Percentiles rank a stretch among this genome's conserved stretches.
These are phyloP conservation scores for Therioaphis trifolii DNA, from an alignment of 2,888 invertebrate species.

Conservation along the genomic window DNA sequence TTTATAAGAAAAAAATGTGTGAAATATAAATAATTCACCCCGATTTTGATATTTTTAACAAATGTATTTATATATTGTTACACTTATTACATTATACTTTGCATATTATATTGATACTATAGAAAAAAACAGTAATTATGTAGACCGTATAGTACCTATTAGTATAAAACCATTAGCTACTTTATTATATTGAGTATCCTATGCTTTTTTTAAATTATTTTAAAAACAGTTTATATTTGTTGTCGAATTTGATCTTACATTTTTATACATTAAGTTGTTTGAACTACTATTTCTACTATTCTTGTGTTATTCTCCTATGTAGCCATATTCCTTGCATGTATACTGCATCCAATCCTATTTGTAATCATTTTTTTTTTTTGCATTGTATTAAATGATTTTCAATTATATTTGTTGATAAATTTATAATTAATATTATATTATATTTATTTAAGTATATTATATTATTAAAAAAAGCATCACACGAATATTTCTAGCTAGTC, in stretches of 20 bases:
- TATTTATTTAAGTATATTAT: conserved; percentile 33
- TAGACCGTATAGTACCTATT: neutral
- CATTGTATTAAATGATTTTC: neutral
- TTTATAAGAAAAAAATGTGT: neutral
- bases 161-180: neutral
- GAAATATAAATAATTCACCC: neutral
- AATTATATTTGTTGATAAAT: conserved; percentile 10
- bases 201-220: conserved; percentile 5
- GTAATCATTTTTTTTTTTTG: conserved; percentile 38
- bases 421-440: neutral
- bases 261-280: conserved; percentile 31
- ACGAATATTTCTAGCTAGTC: conserved; percentile 44
- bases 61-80: neutral
- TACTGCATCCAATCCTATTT: conserved; percentile 14
- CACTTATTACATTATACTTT: neutral
- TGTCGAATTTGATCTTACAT: conserved; percentile 21
- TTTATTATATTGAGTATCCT: neutral
- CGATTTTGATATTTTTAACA: conserved; percentile 22
- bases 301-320: conserved; percentile 3
- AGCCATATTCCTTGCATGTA: neutral
- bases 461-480: conserved; percentile 12
- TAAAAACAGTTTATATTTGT: neutral
- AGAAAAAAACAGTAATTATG: neutral
- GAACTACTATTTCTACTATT: conserved; percentile 29
- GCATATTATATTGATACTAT: neutral